Base-by-base conservation (phyloP, 2,888 invertebrate genomes). In the Mesopsocus fuscifrons region DNA sequence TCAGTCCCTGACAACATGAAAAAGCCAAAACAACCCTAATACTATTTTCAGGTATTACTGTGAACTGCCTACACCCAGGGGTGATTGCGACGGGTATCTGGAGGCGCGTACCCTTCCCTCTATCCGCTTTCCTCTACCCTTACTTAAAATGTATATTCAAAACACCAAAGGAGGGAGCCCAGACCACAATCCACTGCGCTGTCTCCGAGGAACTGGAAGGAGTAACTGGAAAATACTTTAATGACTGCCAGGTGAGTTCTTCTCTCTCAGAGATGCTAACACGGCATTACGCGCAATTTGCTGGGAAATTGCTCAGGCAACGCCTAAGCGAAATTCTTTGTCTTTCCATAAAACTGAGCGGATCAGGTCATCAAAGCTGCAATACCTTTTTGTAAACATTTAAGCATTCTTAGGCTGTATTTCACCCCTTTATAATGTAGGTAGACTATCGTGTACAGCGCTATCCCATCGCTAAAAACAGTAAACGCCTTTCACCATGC, bases 31-130 rank as follows among this genome's bases (percentile, higher is more conserved):
- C n/a, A n/a, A 45, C 2, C 34, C 40, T 43, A 22, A 42, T 23
- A 35, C 43, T 45, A 26, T 16, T 47, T 46, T 9, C 35, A 58
- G 76, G 76, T 2, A 75, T 88, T 0, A 83, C 83, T 0, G 85
- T 72, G 0, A 89, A 89, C 59, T 87, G 81, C 51, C 63, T 89
- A 18, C 89, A 89, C 61, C 89, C 89, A 1, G 89, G 89, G 1
- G 67, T 87, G 62, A 78, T 87, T 35, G 79, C 81, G 55, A 74
- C 77, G 0, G 84, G 82, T 1, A 85, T 87, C 43, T 87, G 85
- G 83, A 70, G 77, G 43, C 80, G 73, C 44, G 74, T 83, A 0
- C 84, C 84, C 0, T 70, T 70, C 26, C 81, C 83, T 0, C 55
- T 84, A 2, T 82, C 74, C 44, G 73, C 78, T 69, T 71, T 72